These are phyloP conservation scores for Deilephila elpenor DNA, from an alignment of 2,888 invertebrate genomes.

Conservation along the genomic window DNA sequence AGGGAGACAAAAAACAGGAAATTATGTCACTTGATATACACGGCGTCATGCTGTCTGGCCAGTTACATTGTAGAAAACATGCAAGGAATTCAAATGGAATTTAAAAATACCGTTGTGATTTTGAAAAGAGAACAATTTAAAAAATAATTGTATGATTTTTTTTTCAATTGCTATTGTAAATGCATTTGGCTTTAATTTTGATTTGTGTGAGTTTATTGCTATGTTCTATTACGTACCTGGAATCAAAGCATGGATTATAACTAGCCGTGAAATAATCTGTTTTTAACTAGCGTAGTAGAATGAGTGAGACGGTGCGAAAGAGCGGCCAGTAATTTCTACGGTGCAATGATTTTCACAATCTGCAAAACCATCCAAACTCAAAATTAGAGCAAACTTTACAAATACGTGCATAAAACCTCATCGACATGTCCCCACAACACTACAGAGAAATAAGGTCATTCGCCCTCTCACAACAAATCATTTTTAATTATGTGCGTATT, in stretches of 20 bases:
- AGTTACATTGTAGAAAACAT: slow-evolving; percentile 4
- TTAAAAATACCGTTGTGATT: background rate
- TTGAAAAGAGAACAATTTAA: background rate
- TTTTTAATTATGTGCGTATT: slow-evolving; percentile 81
- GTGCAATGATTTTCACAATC: too few relatives aligned
- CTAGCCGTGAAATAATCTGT: too few relatives aligned
- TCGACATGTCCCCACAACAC: slow-evolving; percentile 52
- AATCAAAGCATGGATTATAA: too few relatives aligned
- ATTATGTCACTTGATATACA: slow-evolving; percentile 29
- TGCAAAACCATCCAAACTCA: background rate
- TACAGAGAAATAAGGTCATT: slow-evolving; percentile 75
- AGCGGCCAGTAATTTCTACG: too few relatives aligned
- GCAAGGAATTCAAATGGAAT: background rate
- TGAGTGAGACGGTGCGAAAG: too few relatives aligned
- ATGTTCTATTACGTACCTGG: too few relatives aligned
- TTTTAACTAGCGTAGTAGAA: too few relatives aligned
- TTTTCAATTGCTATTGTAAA: too few relatives aligned
- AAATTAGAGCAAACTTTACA: background rate
- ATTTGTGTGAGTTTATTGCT: too few relatives aligned
- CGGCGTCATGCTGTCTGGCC: slow-evolving; percentile 32
- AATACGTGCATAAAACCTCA: slow-evolving; percentile 10
- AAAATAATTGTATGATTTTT: too few relatives aligned
- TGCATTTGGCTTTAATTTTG: too few relatives aligned
- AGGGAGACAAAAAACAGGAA: slow-evolving; percentile 20
- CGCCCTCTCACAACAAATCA: slow-evolving; percentile 78